Evolutionary conservation across 2,113 vertebrate genomes (phyloP), one percentile per base, ranked within the genome.

Genomic region (Calypte anna): DNA sequence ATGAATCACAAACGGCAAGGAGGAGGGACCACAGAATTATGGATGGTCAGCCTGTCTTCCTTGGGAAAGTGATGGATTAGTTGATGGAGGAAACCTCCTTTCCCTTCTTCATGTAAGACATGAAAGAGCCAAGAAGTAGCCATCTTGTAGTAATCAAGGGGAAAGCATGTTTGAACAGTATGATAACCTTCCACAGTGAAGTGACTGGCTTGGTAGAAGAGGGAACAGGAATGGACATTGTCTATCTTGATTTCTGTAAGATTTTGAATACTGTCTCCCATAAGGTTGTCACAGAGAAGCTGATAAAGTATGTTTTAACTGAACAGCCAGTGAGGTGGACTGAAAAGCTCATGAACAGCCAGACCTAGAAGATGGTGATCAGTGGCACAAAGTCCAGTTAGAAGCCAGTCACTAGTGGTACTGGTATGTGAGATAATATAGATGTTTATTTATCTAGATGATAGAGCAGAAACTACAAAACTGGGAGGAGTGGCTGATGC

Each of bases 121-220:
- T 27, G 9, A 59, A 58, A 53, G 17, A 33, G 25, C 72, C 43
- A 3, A 63, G 20, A 4, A 58, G 12, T 27, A n/a, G 9, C 25
- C 33, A 70, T 7, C 40, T 31, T 19, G 14, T 11, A 30, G 40
- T 36, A 14, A 63, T 30, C 4, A 43, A 85, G 3, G 7, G 10
- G 5, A 1, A 17, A 1, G 0, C 11, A 22, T 22, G 8, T 22
- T 58, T 44, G 12, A 84, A 2, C 3, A 27, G 14, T 10, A 12
- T 48, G 19, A 33, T 31, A 73, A 43, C 3, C 14, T 44, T n/a
- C 43, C 22, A 24, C 50, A 21, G 12, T 50, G 50, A 12, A 79
- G 54, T 54, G 17, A 30, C 20, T 27, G 28, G 5, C 4, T 61
- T 80, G 15, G 19, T 14, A 73, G 46, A 40, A 30, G 46, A 66